A percentile compares a stretch with the other conserved stretches of the same genome.
phyloP scores from a whole-genome alignment of 2,797 vertebrate genomes.

The Takifugu rubripes region DNA sequence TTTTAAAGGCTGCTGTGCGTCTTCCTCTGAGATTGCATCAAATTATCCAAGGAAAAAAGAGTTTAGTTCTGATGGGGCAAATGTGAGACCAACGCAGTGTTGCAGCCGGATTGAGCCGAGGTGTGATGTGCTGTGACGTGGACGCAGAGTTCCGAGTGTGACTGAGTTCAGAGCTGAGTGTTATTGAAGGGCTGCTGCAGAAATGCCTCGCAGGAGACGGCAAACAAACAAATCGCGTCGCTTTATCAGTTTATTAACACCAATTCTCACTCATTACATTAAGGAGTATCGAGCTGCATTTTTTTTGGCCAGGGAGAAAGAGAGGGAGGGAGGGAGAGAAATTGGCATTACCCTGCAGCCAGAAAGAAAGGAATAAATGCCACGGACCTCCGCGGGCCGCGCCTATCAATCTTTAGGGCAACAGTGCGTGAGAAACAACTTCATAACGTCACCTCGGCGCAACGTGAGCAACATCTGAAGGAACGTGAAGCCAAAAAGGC shows the following conservation, averaged over 20 bases:
- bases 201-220: slow-evolving; percentile 68
- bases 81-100: neutral
- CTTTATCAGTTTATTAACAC: slow-evolving; percentile 85
- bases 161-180: slow-evolving; percentile 51
- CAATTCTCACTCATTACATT: slow-evolving; percentile 83
- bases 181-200: slow-evolving; percentile 57
- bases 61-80: slow-evolving; percentile 3
- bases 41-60: neutral
- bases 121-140: slow-evolving; percentile 21
- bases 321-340: slow-evolving; percentile 19
- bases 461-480: too few species aligned
- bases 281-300: slow-evolving; percentile 75
- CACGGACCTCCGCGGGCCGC: slow-evolving; percentile 38
- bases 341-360: slow-evolving; percentile 67
- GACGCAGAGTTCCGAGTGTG: slow-evolving; percentile 28
- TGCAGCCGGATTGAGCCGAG: slow-evolving; percentile 4
- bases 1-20: neutral
- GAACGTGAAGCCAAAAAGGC: slow-evolving; percentile 12
- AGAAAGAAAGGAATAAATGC: slow-evolving; percentile 60
- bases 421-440: slow-evolving; percentile 43
- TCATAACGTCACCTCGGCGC: slow-evolving; percentile 10
- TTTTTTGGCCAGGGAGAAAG: slow-evolving; percentile 61
- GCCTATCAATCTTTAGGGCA: slow-evolving; percentile 65
- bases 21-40: neutral
- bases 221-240: slow-evolving; percentile 73